These are phyloP conservation scores for Pseudomyrmex concolor DNA, from an alignment of 1,140 invertebrate species.

Conservation along the genomic window DNA sequence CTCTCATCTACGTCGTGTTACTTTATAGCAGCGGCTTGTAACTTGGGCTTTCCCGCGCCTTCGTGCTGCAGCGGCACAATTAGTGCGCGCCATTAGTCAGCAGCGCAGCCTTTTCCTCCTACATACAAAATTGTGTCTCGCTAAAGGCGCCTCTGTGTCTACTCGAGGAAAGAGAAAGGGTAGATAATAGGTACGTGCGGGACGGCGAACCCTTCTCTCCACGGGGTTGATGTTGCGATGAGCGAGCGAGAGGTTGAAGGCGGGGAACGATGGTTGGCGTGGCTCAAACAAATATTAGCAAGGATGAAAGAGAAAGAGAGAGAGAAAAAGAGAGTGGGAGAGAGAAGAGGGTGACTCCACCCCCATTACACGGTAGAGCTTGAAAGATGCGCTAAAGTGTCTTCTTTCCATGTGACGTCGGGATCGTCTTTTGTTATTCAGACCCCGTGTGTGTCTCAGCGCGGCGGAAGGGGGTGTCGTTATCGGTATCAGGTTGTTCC, in stretches of 20 bases:
- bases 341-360: background rate
- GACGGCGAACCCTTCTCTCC: conserved; percentile 51
- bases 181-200: conserved; percentile 58
- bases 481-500: conserved; percentile 45
- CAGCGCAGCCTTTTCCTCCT: conserved; percentile 70
- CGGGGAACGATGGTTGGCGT: conserved; percentile 36
- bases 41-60: conserved; percentile 52
- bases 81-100: conserved; percentile 79
- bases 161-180: conserved; percentile 60
- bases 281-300: conserved; percentile 65
- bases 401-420: conserved; percentile 49
- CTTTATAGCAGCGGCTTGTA: conserved; percentile 39
- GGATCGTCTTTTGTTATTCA: conserved; percentile 58
- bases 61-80: conserved; percentile 69
- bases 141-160: conserved; percentile 71
- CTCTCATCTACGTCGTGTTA: conserved; percentile 21
- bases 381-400: conserved; percentile 53
- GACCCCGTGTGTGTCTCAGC: conserved; percentile 16
- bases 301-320: background rate
- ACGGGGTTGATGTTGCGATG: conserved; percentile 37
- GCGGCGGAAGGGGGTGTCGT: background rate
- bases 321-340: background rate
- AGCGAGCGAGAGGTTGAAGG: conserved; percentile 21
- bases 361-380: conserved; percentile 29
- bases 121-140: conserved; percentile 69